Base-by-base conservation (phyloP, 2,888 invertebrate genomes). In the Parelbella ahira region DNA sequence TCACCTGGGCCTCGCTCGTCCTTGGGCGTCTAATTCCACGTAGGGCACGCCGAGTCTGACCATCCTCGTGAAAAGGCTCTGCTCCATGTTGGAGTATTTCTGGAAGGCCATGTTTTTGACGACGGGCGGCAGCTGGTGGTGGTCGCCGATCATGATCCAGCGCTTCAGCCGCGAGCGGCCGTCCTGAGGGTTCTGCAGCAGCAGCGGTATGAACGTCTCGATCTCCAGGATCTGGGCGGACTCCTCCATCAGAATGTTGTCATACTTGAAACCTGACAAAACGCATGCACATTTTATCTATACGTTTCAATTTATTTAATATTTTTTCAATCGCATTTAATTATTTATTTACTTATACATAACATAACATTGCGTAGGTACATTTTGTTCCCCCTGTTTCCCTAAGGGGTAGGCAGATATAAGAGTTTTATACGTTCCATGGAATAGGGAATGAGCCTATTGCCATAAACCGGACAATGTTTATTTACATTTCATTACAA, bases 31-130 rank as follows among this genome's bases (percentile, higher is more conserved):
- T 45, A 99, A 86, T 70, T 99, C 97, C 0, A 99, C 96, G 0
- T 98, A 97, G 0, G 99, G 99, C 1, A 99, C 98, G 0, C 98
- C 98, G 0, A 99, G 89, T 3, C 98, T 89, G 6, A 99, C 98
- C 72, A 99, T 93, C 51, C 99, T 90, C 0, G 99, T 97, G 77
- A 99, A 99, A 24, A 99, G 88, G 37, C 97, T 97, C 84, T 99
- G 99, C 67, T 99, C 99, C 99, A 99, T 99, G 68, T 99, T 99
- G 38, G 97, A 98, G 81, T 97, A 99, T 74, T 99, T 99, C 80
- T 99, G 99, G 87, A 99, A 99, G 3, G 99, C 99, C 96, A 99
- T 98, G 78, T 99, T 99, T 84, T 99, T 99, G 29, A 99, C 98
- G 5, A 99, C 98, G 0, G 99, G 99, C 0, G 99, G 99, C 56